These are phyloP conservation scores for Harpagoxenus sublaevis DNA, from an alignment of 2,888 invertebrate species.

Conservation along the genomic window DNA sequence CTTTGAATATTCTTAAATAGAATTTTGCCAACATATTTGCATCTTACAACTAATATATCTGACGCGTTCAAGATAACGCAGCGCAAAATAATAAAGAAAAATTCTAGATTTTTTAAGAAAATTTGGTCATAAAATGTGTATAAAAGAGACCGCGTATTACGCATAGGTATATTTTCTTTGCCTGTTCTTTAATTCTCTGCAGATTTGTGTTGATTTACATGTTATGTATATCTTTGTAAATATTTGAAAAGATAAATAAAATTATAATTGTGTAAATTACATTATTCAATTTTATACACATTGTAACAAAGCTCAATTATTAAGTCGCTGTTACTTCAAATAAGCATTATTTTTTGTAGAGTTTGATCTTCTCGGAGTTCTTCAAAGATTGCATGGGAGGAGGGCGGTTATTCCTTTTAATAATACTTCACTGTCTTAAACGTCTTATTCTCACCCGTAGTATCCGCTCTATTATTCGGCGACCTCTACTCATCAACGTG, in stretches of 20 bases:
- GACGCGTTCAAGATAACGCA: neutral
- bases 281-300: neutral
- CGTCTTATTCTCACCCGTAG: constrained; percentile 44
- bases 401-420: neutral
- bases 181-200: neutral
- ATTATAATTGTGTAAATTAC: neutral
- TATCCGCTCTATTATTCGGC: constrained; percentile 52
- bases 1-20: neutral
- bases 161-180: neutral
- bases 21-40: neutral
- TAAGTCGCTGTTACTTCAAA: neutral
- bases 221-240: neutral
- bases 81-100: neutral
- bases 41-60: neutral
- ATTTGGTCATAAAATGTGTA: neutral
- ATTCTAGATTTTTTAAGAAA: neutral
- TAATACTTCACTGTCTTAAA: constrained; percentile 26
- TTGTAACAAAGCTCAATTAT: neutral
- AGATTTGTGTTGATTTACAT: neutral
- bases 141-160: neutral
- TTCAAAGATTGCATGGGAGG: neutral
- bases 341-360: neutral
- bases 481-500: constrained; percentile 66
- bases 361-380: neutral
- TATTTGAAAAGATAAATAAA: neutral